phyloP scores from a whole-genome alignment of 92 coral and sea anemone species.

The Scolanthus callimorphus region DNA sequence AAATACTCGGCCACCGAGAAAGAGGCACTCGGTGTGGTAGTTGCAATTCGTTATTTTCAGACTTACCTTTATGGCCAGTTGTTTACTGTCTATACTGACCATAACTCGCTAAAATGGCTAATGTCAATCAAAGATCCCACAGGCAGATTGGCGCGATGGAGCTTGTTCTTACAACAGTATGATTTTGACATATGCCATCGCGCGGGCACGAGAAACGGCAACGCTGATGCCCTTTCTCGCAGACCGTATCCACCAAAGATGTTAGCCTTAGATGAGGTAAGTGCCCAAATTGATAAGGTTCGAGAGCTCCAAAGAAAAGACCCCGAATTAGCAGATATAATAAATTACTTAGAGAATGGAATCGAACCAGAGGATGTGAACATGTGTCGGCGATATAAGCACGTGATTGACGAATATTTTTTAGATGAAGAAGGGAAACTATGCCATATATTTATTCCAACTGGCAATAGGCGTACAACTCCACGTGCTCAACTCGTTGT shows the following conservation, averaged over 20 bases:
- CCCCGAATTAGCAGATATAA: not conserved
- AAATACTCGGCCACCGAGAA: slow-evolving; percentile 32
- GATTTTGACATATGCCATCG: too few relatives aligned
- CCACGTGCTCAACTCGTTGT: slow-evolving; percentile 1
- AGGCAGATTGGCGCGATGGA: not conserved
- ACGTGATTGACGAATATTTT: not conserved
- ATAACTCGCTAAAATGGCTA: not conserved
- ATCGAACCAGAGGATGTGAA: not conserved
- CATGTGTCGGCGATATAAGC: not conserved
- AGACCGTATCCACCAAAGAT: not conserved
- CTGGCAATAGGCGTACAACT: not conserved
- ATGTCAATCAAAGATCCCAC: not conserved
- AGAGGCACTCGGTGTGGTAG: slow-evolving; percentile 21
- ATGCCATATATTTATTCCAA: not conserved
- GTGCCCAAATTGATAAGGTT: not conserved
- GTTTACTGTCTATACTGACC: not conserved
- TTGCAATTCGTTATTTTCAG: slow-evolving; percentile 5
- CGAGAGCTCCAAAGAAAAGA: not conserved
- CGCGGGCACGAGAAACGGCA: too few relatives aligned
- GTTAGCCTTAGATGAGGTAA: not conserved
- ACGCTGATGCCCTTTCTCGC: too few relatives aligned
- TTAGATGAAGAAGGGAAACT: slow-evolving; percentile 3
- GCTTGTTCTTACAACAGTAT: too few relatives aligned
- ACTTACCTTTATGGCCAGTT: not conserved
- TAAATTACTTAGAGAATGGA: not conserved